Conservation (phyloP, 1,140 invertebrate species). For the Euura lappo region DNA sequence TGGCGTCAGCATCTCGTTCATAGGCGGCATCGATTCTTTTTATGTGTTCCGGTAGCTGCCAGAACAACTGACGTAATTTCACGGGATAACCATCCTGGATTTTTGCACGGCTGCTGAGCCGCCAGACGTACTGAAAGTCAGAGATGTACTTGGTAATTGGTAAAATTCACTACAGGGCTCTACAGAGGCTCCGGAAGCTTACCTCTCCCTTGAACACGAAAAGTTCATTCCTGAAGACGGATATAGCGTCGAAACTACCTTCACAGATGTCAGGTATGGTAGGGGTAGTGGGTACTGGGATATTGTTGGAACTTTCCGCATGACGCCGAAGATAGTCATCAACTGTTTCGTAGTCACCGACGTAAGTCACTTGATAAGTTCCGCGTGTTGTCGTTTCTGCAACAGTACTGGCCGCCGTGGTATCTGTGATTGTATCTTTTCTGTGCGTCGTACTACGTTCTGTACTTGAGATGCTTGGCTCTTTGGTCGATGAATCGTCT, state of each 20-base stretch:
- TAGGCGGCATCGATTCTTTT: constrained; percentile 77
- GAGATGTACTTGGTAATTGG: neutral
- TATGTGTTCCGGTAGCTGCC: constrained; percentile 64
- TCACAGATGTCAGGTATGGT: constrained; percentile 65
- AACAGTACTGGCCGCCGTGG: neutral
- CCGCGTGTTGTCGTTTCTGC: neutral
- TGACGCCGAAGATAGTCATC: constrained; percentile 52
- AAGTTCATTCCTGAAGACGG: constrained; percentile 70
- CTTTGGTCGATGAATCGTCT: neutral
- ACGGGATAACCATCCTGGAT: constrained; percentile 69
- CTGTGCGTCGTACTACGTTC: neutral
- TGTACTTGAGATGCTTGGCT: neutral
- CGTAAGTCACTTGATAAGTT: constrained; percentile 36
- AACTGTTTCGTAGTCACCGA: constrained; percentile 58
- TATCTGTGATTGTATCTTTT: neutral
- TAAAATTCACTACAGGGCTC: constrained; percentile 18
- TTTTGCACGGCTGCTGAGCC: constrained; percentile 59
- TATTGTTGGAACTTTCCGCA: neutral
- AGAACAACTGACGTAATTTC: constrained; percentile 65
- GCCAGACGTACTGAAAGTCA: constrained; percentile 66
- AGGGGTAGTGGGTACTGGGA: constrained; percentile 25
- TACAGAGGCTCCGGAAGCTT: constrained; percentile 25
- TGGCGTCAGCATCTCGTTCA: constrained; percentile 70
- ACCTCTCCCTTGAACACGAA: constrained; percentile 79
- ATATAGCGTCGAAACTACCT: constrained; percentile 72